Conservation (phyloP, 2,797 vertebrate genomes). For the Hydrolagus colliei region DNA sequence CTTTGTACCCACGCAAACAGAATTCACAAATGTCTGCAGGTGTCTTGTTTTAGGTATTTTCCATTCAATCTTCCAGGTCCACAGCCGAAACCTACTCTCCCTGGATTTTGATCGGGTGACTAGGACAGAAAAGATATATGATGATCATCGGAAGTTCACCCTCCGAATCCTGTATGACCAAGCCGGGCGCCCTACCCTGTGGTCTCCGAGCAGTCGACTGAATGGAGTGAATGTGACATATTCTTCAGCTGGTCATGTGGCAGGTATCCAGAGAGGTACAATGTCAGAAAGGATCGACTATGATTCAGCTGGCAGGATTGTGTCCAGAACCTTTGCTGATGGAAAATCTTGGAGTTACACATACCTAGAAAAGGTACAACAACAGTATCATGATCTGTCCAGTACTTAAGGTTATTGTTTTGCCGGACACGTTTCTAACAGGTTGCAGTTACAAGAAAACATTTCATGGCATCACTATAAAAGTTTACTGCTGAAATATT, state of each 20-base stretch:
- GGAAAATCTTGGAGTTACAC: slow-evolving; percentile 98
- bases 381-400: not conserved
- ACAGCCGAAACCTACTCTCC: slow-evolving; percentile 91
- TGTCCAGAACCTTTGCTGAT: slow-evolving; percentile 89
- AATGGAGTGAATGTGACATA: slow-evolving; percentile 96
- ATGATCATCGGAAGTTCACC: slow-evolving; percentile 96
- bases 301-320: slow-evolving; percentile 82
- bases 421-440: not conserved
- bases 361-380: slow-evolving; percentile 87
- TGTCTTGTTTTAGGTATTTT: not conserved
- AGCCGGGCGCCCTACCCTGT: slow-evolving; percentile 86
- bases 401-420: not conserved
- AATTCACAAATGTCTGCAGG: not conserved
- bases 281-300: slow-evolving; percentile 98
- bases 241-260: slow-evolving; percentile 80
- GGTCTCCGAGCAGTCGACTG: slow-evolving; percentile 91
- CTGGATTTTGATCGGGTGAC: slow-evolving; percentile 95
- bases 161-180: slow-evolving; percentile 90
- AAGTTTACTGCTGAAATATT: too few species aligned
- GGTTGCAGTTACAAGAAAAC: not conserved
- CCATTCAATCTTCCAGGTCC: slow-evolving; percentile 63
- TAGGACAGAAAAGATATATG: slow-evolving; percentile 95
- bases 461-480: too few species aligned
- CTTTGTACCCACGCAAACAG: slow-evolving; percentile 8
- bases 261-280: slow-evolving; percentile 88